Evolutionary conservation across 1,140 invertebrate genomes (phyloP).

Genomic region (Frieseomelitta varia): DNA sequence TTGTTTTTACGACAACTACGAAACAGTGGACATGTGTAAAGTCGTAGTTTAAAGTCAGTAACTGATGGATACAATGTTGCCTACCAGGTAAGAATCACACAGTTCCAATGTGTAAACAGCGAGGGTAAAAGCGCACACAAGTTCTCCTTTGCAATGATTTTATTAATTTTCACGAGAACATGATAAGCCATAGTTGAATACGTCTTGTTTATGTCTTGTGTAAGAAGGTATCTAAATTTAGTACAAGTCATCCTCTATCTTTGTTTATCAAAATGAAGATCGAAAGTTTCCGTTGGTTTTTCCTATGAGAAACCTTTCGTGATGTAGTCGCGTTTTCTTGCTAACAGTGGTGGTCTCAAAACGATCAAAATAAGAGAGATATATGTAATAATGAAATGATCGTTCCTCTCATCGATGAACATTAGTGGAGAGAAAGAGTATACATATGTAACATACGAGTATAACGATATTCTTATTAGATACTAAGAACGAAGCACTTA

Average conservation of each 20-base stretch:
- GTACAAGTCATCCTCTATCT: conserved; percentile 37
- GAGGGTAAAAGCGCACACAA: conserved; percentile 58
- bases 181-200: conserved; percentile 56
- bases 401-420: conserved; percentile 54
- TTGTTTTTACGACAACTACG: conserved; percentile 61
- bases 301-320: conserved; percentile 22
- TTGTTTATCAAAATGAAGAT: conserved; percentile 28
- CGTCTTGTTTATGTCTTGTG: conserved; percentile 47
- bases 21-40: conserved; percentile 28
- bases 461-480: conserved; percentile 57
- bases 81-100: conserved; percentile 44
- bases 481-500: conserved; percentile 25
- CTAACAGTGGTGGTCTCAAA: conserved; percentile 36
- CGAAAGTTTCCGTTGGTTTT: conserved; percentile 45
- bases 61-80: conserved; percentile 31
- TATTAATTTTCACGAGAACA: conserved; percentile 44
- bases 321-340: conserved; percentile 31
- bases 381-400: conserved; percentile 21
- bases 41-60: conserved; percentile 44
- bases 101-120: conserved; percentile 45
- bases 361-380: conserved; percentile 46
- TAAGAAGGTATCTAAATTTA: conserved; percentile 35
- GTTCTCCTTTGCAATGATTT: conserved; percentile 58
- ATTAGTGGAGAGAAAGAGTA: conserved; percentile 13
- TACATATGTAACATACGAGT: conserved; percentile 51